phyloP scores from a whole-genome alignment of 1,140 invertebrate species.

The Drosophila mojavensis region DNA sequence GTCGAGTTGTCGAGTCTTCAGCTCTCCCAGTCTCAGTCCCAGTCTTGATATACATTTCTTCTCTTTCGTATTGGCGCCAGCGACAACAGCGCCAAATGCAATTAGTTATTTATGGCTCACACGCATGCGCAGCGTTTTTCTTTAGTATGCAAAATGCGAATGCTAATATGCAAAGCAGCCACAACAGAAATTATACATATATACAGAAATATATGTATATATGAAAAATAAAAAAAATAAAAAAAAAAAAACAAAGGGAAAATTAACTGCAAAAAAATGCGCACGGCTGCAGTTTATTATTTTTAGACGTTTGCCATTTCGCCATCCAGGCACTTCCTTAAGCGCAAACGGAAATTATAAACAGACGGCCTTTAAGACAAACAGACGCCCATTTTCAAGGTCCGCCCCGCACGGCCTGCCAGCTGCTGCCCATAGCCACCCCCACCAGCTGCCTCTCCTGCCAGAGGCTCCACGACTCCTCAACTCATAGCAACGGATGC shows the following conservation, averaged over 20 bases:
- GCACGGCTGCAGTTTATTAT: conserved; percentile 39
- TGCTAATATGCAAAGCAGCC: conserved; percentile 34
- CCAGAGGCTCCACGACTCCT: conserved; percentile 11
- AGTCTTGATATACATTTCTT: neutral
- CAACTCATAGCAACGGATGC: conserved; percentile 55
- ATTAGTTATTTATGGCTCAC: conserved; percentile 77
- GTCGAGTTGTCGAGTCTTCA: neutral
- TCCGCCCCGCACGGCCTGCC: conserved; percentile 16
- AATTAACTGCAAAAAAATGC: conserved; percentile 9
- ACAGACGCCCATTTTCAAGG: conserved; percentile 53
- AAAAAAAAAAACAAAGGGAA: neutral
- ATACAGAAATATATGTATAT: neutral
- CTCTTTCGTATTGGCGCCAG: conserved; percentile 38
- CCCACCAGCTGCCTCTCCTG: conserved; percentile 14
- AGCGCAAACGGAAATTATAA: conserved; percentile 74
- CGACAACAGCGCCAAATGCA: conserved; percentile 54
- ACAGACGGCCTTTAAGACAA: conserved; percentile 48
- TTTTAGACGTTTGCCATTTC: conserved; percentile 53
- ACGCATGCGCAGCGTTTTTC: conserved; percentile 64
- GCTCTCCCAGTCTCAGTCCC: neutral
- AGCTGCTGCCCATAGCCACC: neutral
- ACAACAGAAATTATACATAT: neutral
- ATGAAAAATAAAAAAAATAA: neutral
- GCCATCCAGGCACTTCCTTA: conserved; percentile 53
- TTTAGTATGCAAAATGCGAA: conserved; percentile 63